Conservation (phyloP, 2,113 vertebrate species). For the Dermatemys mawii region DNA sequence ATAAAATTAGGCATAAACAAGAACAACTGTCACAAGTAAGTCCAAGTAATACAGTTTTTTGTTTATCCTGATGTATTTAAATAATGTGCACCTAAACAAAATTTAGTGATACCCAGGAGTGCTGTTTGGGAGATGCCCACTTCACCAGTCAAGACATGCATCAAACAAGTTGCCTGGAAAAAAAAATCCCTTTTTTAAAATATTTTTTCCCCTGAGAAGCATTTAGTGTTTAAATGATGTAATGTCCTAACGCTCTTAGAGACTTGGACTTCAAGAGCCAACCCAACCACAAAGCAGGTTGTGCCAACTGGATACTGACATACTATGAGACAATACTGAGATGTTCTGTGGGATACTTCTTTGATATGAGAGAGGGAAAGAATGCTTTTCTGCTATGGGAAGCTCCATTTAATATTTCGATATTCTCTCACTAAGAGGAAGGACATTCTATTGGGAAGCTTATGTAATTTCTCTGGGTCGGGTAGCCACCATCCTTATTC, state of each 20-base stretch:
- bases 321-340: neutral
- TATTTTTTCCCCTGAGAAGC: neutral
- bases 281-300: neutral
- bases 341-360: neutral
- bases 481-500: constrained; percentile 11
- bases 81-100: neutral
- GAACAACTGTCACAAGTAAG: neutral
- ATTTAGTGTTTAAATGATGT: neutral
- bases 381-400: neutral
- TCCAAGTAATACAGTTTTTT: constrained; percentile 16
- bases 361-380: neutral
- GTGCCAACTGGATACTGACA: neutral
- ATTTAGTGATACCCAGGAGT: neutral
- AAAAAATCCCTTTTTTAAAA: neutral
- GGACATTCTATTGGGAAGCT: neutral
- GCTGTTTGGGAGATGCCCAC: neutral
- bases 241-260: neutral
- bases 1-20: constrained; percentile 15
- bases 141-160: neutral
- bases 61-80: neutral
- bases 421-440: neutral
- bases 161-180: neutral
- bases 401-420: neutral
- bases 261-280: neutral
- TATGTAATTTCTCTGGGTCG: constrained; percentile 31